Evolutionary conservation across 2,888 invertebrate genomes (phyloP).

Genomic region (Acleris emargana): DNA sequence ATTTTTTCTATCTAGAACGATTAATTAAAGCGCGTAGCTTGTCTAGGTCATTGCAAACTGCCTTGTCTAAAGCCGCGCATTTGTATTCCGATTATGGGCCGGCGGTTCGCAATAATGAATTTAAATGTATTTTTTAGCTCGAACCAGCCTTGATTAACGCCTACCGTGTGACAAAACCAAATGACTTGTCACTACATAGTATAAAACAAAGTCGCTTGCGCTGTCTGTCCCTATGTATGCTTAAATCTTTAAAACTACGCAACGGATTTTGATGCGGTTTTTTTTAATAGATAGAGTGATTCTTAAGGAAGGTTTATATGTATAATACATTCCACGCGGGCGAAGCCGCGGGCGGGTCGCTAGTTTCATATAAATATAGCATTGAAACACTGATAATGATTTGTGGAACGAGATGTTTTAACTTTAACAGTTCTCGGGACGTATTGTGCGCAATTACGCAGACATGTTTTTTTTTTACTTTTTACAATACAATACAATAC

Average conservation of each 20-base stretch:
- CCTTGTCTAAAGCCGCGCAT: constrained; percentile 15
- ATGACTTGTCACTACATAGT: too few relatives aligned
- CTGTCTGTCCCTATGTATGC: too few relatives aligned
- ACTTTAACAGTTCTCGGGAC: constrained; percentile 5
- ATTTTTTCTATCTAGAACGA: background rate
- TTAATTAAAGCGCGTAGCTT: constrained; percentile 6
- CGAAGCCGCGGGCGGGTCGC: too few relatives aligned
- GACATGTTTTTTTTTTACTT: constrained; percentile 7
- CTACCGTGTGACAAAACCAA: constrained; percentile 34
- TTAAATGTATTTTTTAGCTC: constrained; percentile 25
- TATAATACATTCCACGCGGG: too few relatives aligned
- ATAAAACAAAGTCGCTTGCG: too few relatives aligned
- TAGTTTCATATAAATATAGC: constrained; percentile 33
- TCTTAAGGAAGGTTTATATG: too few relatives aligned
- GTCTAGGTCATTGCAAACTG: constrained; percentile 22
- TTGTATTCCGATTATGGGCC: constrained; percentile 19
- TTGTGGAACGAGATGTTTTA: constrained; percentile 8
- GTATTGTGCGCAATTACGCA: constrained; percentile 8
- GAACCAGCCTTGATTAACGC: constrained; percentile 34
- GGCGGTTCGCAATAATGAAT: constrained; percentile 22
- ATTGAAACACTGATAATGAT: constrained; percentile 34
- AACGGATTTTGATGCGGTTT: too few relatives aligned
- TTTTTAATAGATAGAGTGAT: too few relatives aligned
- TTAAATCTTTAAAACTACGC: too few relatives aligned
- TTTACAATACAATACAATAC: too few relatives aligned